Percentiles rank a stretch among this genome's conserved stretches.
phyloP scores from a whole-genome alignment of 2,113 vertebrate genomes.

The Eurystomus gularis region DNA sequence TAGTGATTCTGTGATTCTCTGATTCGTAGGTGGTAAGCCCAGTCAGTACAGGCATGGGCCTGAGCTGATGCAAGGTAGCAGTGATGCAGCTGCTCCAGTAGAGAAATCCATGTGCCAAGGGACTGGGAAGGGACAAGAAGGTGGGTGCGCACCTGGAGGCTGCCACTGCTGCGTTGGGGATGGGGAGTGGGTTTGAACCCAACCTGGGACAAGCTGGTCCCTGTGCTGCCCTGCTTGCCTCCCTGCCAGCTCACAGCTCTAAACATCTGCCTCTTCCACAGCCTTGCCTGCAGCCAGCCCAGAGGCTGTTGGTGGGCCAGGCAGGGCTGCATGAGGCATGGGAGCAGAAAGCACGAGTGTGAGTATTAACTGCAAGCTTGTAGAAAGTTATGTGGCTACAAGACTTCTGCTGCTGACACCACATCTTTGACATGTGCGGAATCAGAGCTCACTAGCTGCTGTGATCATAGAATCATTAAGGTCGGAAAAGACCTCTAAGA shows the following conservation, averaged over 20 bases:
- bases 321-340: background rate
- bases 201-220: background rate
- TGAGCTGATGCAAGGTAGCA: rapidly evolving
- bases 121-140: background rate
- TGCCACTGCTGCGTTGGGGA: background rate
- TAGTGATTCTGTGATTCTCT: no score
- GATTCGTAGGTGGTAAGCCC: rapidly evolving
- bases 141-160: no score
- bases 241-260: background rate
- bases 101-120: rapidly evolving
- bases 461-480: no score
- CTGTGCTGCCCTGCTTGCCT: background rate
- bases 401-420: background rate
- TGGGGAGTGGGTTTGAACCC: background rate
- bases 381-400: background rate
- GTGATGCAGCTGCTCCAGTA: background rate
- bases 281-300: background rate
- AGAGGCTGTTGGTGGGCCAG: background rate
- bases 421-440: background rate
- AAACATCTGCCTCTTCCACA: background rate
- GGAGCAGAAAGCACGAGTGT: background rate
- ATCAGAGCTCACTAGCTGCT: background rate
- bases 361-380: rapidly evolving
- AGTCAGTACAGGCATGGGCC: background rate
- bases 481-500: no score